A percentile compares a stretch with the other conserved stretches of the same genome.
Evolutionary conservation across 2,888 invertebrate species (phyloP).

Genomic region (Argyra leucocephala): DNA sequence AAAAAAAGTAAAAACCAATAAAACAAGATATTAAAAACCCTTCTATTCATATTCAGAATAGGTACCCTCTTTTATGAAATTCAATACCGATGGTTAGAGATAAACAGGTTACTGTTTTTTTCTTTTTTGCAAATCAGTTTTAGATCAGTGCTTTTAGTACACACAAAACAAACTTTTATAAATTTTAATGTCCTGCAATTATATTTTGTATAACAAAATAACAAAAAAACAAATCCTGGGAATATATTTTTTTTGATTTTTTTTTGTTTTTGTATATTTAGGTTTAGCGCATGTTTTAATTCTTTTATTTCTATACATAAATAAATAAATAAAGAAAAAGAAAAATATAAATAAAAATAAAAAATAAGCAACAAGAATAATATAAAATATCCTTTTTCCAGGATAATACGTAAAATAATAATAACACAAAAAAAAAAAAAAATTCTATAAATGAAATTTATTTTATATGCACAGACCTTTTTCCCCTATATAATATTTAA

Average conservation of each 20-base stretch:
- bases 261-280: not conserved
- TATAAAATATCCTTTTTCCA: too few species aligned
- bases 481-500: not conserved
- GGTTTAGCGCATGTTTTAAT: not conserved
- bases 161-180: too few species aligned
- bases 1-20: not conserved
- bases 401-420: not conserved
- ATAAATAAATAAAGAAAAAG: not conserved
- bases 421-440: not conserved
- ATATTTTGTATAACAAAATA: not conserved
- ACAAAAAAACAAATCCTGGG: too few species aligned
- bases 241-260: too few species aligned
- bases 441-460: not conserved
- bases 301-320: not conserved
- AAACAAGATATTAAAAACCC: not conserved
- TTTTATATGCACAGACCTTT: not conserved
- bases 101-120: too few species aligned
- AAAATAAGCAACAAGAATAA: too few species aligned
- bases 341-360: too few species aligned
- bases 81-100: too few species aligned
- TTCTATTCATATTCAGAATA: too few species aligned
- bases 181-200: conserved; percentile 6
- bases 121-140: too few species aligned
- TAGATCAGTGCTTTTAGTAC: too few species aligned
- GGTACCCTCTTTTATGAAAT: too few species aligned